Percentiles rank a stretch among this genome's conserved stretches.
Conservation (phyloP, 2,113 vertebrate genomes). For the Corvus cornix region DNA sequence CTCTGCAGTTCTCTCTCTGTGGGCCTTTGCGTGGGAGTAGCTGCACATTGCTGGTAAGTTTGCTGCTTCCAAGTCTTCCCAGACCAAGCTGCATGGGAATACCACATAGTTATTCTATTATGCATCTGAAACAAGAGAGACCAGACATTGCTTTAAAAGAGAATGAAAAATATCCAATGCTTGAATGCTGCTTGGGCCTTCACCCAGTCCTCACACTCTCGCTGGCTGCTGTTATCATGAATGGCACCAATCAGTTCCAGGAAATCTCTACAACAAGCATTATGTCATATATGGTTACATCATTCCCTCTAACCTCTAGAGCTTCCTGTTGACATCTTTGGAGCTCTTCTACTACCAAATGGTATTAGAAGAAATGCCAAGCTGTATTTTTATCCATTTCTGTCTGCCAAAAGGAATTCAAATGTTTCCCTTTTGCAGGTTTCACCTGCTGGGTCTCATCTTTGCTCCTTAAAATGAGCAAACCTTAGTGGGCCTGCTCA, state of each 20-base stretch:
- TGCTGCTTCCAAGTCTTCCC: neutral
- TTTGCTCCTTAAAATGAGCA: neutral
- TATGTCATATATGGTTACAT: conserved; percentile 50
- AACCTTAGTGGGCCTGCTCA: neutral
- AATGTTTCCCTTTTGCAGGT: neutral
- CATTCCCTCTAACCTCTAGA: conserved; percentile 51
- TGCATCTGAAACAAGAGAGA: neutral
- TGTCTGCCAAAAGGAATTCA: conserved; percentile 3
- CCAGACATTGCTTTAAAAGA: neutral
- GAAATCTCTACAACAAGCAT: conserved; percentile 44
- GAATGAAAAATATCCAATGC: neutral
- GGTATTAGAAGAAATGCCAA: conserved; percentile 6
- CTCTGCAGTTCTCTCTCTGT: neutral
- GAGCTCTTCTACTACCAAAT: conserved; percentile 30
- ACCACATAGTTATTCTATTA: neutral
- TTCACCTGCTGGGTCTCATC: conserved; percentile 3
- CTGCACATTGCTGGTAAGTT: neutral
- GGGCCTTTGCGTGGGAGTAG: neutral
- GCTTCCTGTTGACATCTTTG: conserved; percentile 56
- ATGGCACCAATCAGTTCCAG: conserved; percentile 55
- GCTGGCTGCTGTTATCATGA: conserved; percentile 46
- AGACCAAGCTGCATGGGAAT: neutral
- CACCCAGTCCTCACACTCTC: conserved; percentile 22
- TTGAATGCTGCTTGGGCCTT: conserved; percentile 36
- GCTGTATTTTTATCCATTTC: conserved; percentile 21